Conservation (phyloP, 1,140 invertebrate species). For the Drosophila sp. region DNA sequence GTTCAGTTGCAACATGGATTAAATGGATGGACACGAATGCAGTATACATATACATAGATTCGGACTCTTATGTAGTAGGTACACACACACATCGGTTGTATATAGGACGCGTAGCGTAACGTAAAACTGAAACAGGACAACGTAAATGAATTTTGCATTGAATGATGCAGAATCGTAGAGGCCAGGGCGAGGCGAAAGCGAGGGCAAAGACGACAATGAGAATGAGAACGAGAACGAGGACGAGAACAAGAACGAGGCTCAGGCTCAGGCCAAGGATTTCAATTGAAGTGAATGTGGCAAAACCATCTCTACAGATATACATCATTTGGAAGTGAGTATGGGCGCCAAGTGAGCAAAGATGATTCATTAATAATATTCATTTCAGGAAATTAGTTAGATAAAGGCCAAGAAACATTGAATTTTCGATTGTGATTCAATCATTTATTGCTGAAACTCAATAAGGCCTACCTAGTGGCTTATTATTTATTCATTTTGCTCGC, state of each 20-base stretch:
- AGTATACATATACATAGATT: conserved; percentile 19
- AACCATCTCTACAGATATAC: too few relatives aligned
- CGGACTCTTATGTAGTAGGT: not conserved
- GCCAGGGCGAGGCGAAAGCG: not conserved
- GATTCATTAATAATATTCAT: conserved; percentile 5
- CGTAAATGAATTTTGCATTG: conserved; percentile 80
- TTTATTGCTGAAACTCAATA: too few relatives aligned
- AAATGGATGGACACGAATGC: conserved; percentile 53
- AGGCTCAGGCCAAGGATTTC: too few relatives aligned
- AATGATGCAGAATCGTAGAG: conserved; percentile 57
- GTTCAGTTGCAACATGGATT: conserved; percentile 47
- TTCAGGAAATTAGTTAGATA: not conserved
- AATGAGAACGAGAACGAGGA: too few relatives aligned
- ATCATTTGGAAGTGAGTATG: not conserved
- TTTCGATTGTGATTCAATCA: too few relatives aligned
- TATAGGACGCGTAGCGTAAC: conserved; percentile 74
- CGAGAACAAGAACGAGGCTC: too few relatives aligned
- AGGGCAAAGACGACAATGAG: not conserved
- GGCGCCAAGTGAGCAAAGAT: too few relatives aligned
- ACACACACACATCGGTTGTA: conserved; percentile 24
- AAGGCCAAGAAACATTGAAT: too few relatives aligned
- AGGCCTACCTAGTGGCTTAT: too few relatives aligned
- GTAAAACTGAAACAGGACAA: conserved; percentile 77
- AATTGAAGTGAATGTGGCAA: too few relatives aligned
- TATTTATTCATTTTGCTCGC: too few relatives aligned